Evolutionary conservation across 2,888 invertebrate genomes (phyloP).

Genomic region (Euclidia mi): DNA sequence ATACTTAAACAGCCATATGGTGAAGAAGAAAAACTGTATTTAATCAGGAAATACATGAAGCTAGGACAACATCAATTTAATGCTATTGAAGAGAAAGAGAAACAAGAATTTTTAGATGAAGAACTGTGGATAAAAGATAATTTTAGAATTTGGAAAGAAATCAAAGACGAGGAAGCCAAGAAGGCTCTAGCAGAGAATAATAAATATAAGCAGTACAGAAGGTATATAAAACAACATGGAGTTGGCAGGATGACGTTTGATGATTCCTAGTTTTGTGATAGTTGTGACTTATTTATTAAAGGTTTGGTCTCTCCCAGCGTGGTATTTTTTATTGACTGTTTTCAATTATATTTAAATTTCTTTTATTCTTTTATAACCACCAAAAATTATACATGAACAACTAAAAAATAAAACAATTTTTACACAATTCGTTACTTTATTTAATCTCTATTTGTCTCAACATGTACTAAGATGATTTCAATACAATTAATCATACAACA

Average conservation of each 20-base stretch:
- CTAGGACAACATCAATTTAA: constrained; percentile 93
- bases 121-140: constrained; percentile 96
- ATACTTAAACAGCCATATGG: constrained; percentile 94
- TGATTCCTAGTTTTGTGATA: constrained; percentile 86
- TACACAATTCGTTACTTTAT: constrained; percentile 86
- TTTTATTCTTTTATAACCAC: constrained; percentile 31
- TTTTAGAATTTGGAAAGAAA: constrained; percentile 94
- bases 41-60: constrained; percentile 95
- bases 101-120: constrained; percentile 92
- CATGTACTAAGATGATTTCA: constrained; percentile 82
- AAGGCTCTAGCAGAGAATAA: constrained; percentile 96
- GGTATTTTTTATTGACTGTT: constrained; percentile 36
- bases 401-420: constrained; percentile 75
- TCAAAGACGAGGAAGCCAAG: constrained; percentile 96
- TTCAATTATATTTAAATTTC: constrained; percentile 28
- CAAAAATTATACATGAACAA: constrained; percentile 44
- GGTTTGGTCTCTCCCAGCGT: constrained; percentile 33
- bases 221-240: constrained; percentile 97
- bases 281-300: constrained; percentile 38
- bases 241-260: constrained; percentile 97
- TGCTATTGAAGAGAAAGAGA: constrained; percentile 93
- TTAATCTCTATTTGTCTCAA: constrained; percentile 81
- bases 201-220: constrained; percentile 96
- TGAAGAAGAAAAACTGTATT: constrained; percentile 95
- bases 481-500: constrained; percentile 72